These are phyloP conservation scores for Drosophila teissieri DNA, from an alignment of 1,140 invertebrate genomes.

Conservation along the genomic window DNA sequence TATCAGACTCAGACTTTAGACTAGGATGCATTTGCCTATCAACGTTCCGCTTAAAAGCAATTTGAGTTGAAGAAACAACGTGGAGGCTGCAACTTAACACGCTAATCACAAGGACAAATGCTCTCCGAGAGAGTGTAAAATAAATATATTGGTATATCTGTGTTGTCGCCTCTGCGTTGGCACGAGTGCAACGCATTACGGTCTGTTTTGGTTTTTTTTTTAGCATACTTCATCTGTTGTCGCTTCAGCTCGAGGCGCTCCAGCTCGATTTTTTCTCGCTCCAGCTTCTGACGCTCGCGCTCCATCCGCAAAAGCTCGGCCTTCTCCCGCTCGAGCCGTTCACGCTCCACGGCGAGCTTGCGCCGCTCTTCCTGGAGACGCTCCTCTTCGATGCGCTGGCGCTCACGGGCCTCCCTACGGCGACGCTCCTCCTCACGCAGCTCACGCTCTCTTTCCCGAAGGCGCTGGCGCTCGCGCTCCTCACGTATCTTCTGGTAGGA, in stretches of 20 bases:
- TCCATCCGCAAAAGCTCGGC: constrained; percentile 92
- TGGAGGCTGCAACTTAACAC: constrained; percentile 68
- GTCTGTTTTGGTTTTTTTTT: constrained; percentile 58
- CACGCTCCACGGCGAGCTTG: constrained; percentile 90
- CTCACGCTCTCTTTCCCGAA: constrained; percentile 91
- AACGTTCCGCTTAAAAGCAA: constrained; percentile 39
- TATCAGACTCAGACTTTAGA: constrained; percentile 27
- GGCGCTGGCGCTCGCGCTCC: constrained; percentile 91
- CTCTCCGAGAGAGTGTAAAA: constrained; percentile 44
- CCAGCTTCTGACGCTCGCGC: constrained; percentile 91
- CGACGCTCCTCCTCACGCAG: constrained; percentile 91
- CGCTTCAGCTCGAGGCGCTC: constrained; percentile 93
- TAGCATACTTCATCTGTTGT: constrained; percentile 88
- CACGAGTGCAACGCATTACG: constrained; percentile 40
- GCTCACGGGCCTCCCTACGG: constrained; percentile 90
- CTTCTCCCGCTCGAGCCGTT: constrained; percentile 91
- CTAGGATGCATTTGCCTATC: constrained; percentile 56
- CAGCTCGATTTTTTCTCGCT: constrained; percentile 92
- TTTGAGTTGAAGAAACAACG: constrained; percentile 71
- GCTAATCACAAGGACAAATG: constrained; percentile 63
- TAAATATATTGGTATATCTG: constrained; percentile 61
- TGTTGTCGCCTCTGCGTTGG: constrained; percentile 51
- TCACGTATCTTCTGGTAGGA: constrained; percentile 86
- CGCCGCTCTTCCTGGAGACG: constrained; percentile 92
- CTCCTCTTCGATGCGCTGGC: constrained; percentile 91